Base-by-base conservation (phyloP, 1,140 invertebrate genomes). In the Propsilocerus akamusi region DNA sequence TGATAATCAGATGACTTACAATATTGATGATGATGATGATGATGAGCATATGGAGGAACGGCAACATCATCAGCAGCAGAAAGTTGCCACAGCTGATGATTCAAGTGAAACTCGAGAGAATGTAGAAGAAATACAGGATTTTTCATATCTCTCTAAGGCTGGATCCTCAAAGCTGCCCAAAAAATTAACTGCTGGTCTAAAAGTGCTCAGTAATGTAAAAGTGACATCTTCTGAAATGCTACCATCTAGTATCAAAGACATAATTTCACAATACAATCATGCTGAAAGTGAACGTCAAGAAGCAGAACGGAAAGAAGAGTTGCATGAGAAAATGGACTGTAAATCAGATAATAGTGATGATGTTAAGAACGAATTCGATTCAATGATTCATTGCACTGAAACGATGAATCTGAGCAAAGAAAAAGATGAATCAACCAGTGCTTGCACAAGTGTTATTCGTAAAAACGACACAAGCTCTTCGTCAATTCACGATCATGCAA, bases 271-370 rank as follows among this genome's bases (percentile, higher is more conserved):
- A 41, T 41, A 41, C 17, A 41, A 20, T 20, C 34, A 41, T 14
- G 22, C 34, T 41, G 34, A 41, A 41, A 41, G 22, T 20, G 34
- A 41, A 41, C 17, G 6, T 5, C 34, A 47, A 26, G 25, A 14
- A 17, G 23, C n/a, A n/a, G 11, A 25, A 47, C 23, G n/a, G 23
- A 34, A 25, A 11, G 49, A 46, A 7, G 23, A 46, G 8, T 20
- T 26, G n/a, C 10, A n/a, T 26, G 32, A 25, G 12, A 49, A 47
- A 4, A 49, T 48, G 4, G 50, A 53, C 5, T 17, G 24, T n/a
- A 50, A 41, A n/a, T 46, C 52, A 17, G 50, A 54, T 14, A 41
- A 49, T 12, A 49, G 50, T 8, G 46, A 52, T 32, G 26, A 37
- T 32, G 52, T 53, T 12, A 47, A 49, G 22, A 22, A 24, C 20